A percentile compares a stretch with the other conserved stretches of the same genome.
Conservation (phyloP, 2,113 vertebrate species). For the Tragelaphus imberbis region DNA sequence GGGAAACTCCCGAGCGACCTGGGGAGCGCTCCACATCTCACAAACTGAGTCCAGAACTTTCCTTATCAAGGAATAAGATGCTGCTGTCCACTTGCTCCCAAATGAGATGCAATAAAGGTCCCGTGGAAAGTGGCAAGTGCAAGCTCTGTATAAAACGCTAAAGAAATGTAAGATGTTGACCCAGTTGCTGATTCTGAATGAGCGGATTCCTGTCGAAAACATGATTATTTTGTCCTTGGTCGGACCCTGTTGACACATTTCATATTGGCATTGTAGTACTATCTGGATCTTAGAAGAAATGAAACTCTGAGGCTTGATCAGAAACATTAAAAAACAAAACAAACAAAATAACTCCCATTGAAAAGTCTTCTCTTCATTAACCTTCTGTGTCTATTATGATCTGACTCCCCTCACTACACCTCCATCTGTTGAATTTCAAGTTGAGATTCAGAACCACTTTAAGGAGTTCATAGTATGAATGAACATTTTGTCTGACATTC, state of each 20-base stretch:
- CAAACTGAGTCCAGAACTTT: neutral
- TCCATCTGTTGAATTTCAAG: neutral
- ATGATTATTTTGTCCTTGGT: neutral
- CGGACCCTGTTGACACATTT: neutral
- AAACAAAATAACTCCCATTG: neutral
- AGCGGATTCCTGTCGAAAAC: neutral
- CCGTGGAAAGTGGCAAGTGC: neutral
- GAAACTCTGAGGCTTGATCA: neutral
- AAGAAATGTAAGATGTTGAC: slow-evolving; percentile 27
- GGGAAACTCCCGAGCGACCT: neutral
- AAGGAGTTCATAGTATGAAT: neutral
- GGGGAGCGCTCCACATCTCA: neutral
- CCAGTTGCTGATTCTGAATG: neutral
- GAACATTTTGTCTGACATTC: neutral
- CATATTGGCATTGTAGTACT: neutral
- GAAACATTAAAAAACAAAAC: neutral
- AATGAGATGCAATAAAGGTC: neutral
- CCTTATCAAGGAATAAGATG: neutral
- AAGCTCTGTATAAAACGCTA: neutral
- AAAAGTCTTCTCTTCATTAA: neutral
- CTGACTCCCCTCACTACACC: neutral
- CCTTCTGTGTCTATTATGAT: neutral
- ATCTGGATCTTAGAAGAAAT: neutral
- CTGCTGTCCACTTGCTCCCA: neutral
- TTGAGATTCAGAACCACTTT: neutral